A percentile compares a stretch with the other conserved stretches of the same genome.
Evolutionary conservation across 2,113 vertebrate species (phyloP).

Genomic region (Clinocottus analis): DNA sequence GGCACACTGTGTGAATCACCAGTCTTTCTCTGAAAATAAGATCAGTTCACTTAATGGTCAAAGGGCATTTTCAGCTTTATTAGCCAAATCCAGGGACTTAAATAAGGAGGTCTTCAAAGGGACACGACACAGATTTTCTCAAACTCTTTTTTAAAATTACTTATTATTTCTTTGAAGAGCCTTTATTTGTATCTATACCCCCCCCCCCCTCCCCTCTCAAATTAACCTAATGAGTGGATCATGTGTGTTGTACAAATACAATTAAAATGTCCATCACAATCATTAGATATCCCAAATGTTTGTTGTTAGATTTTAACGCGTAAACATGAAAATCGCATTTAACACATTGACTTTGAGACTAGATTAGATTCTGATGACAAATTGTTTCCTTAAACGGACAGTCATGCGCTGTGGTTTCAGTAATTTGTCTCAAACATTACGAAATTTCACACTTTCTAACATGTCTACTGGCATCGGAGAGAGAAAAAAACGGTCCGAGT

Average conservation of each 20-base stretch:
- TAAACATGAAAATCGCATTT: constrained; percentile 10
- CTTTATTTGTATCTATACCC: constrained; percentile 42
- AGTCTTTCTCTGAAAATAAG: constrained; percentile 62
- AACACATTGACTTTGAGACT: constrained; percentile 31
- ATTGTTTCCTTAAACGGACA: constrained; percentile 32
- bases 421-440: constrained; percentile 38
- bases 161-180: constrained; percentile 22
- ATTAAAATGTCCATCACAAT: constrained; percentile 35
- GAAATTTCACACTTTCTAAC: constrained; percentile 9
- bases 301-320: background rate
- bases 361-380: constrained; percentile 44
- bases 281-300: constrained; percentile 14
- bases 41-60: constrained; percentile 75
- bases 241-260: constrained; percentile 39
- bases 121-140: constrained; percentile 40
- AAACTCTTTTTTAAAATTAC: constrained; percentile 50
- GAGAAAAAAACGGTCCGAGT: constrained; percentile 8
- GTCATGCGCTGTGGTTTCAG: constrained; percentile 33
- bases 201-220: constrained; percentile 1
- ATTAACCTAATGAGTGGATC: constrained; percentile 11
- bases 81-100: constrained; percentile 73
- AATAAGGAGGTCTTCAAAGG: constrained; percentile 63
- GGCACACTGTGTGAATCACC: constrained; percentile 57
- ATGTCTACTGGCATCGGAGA: background rate
- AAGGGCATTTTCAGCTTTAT: constrained; percentile 74